A percentile compares a stretch with the other conserved stretches of the same genome.
Evolutionary conservation across 2,888 invertebrate genomes (phyloP).

Genomic region (Thymelicus sylvestris): DNA sequence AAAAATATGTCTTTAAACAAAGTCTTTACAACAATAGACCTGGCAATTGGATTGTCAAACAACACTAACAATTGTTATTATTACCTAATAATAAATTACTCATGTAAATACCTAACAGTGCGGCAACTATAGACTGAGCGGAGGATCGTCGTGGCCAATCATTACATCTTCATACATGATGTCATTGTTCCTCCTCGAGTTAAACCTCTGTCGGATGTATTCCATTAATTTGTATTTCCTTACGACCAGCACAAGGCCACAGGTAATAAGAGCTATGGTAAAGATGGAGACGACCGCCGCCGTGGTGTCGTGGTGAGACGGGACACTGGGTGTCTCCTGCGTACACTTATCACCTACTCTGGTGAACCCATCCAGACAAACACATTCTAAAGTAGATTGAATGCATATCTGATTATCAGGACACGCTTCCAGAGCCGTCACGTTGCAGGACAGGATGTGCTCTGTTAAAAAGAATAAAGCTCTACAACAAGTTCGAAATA

Average conservation of each 20-base stretch:
- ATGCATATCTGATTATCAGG: constrained; percentile 65
- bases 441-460: constrained; percentile 77
- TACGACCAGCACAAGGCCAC: constrained; percentile 70
- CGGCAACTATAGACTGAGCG: constrained; percentile 69
- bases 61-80: constrained; percentile 41
- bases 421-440: constrained; percentile 58
- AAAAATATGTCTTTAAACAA: not conserved
- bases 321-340: constrained; percentile 39
- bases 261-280: constrained; percentile 67
- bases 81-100: constrained; percentile 44
- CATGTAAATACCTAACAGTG: constrained; percentile 45
- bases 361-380: constrained; percentile 61
- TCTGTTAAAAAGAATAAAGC: constrained; percentile 81
- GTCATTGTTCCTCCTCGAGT: constrained; percentile 69
- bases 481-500: constrained; percentile 65
- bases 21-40: not conserved
- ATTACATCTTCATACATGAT: constrained; percentile 83
- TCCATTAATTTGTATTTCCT: constrained; percentile 77
- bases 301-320: constrained; percentile 57
- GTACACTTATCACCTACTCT: constrained; percentile 61
- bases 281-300: constrained; percentile 68
- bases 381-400: constrained; percentile 56
- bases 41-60: constrained; percentile 28
- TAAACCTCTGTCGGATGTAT: constrained; percentile 70
- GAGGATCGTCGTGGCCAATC: constrained; percentile 82